Base-by-base conservation (phyloP, 2,888 invertebrate species). In the Boloria selene region DNA sequence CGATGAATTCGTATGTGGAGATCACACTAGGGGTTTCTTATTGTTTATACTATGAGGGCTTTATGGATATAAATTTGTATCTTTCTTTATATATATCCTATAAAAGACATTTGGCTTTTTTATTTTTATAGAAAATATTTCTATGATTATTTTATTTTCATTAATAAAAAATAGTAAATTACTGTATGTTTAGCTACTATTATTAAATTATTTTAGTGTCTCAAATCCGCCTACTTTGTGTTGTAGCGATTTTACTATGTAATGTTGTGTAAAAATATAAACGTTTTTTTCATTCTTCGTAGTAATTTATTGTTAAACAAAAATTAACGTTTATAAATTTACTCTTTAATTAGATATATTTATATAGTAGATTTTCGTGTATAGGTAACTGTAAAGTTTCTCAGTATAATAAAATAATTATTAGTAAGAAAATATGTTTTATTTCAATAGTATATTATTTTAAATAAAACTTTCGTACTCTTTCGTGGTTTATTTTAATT, bases 201-300 rank as follows among this genome's bases (percentile, higher is more conserved):
- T 44, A n/a, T 45, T n/a, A 45, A 22, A 22, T 56, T 56, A 45
- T 13, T 18, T 56, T 18, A 22, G 22, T 45, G 10, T 56, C 7
- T 22, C 38, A 55, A 44, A 44, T 55, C 55, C 55, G 44, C 55
- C 55, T 56, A 45, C 22, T 45, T 10, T 45, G 14, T 56, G 18
- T 22, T 56, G n/a, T 54, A 45, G 44, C n/a, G 22, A 56, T 56
- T 56, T 56, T n/a, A n/a, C 44, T 22, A 22, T n/a, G 14, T 22
- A 22, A 4, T n/a, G 4, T 3, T 38, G 17, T n/a, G 10, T 26
- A 13, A 45, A 22, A 44, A 44, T 56, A 45, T 22, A 14, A 45
- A 56, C 22, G n/a, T 45, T 55, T 38, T 7, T 31, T 2, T 55
- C 54, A 13, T 42, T 14, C 6, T 2, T 22, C 18, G 3, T 55